Evolutionary conservation across 2,888 invertebrate species (phyloP).

Genomic region (Apotomis capreana): DNA sequence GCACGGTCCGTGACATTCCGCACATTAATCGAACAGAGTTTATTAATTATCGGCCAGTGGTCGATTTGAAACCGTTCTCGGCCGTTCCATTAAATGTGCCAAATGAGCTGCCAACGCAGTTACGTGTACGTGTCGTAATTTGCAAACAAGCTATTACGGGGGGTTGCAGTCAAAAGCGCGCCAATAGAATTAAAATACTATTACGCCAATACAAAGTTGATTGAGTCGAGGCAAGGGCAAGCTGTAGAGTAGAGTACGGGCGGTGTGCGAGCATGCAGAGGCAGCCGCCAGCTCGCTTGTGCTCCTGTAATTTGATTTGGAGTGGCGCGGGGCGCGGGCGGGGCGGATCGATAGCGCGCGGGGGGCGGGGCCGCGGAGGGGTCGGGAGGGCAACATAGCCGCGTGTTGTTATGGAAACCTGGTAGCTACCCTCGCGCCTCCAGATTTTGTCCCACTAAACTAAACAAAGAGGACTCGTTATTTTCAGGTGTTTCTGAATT

Average conservation of each 20-base stretch:
- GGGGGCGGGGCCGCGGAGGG: conserved; percentile 45
- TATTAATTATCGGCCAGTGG: conserved; percentile 50
- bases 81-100: conserved; percentile 51
- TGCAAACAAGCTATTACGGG: conserved; percentile 72
- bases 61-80: conserved; percentile 45
- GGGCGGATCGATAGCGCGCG: conserved; percentile 61
- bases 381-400: conserved; percentile 61
- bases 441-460: conserved; percentile 81
- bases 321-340: conserved; percentile 67
- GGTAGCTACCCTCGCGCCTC: conserved; percentile 76
- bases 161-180: conserved; percentile 74
- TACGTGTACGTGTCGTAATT: conserved; percentile 67
- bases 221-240: conserved; percentile 57
- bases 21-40: conserved; percentile 43
- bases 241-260: conserved; percentile 25
- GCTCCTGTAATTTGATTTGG: conserved; percentile 82
- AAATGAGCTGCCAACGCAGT: conserved; percentile 56
- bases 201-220: conserved; percentile 80
- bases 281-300: conserved; percentile 54
- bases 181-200: conserved; percentile 82
- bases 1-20: conserved; percentile 19
- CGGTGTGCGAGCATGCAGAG: conserved; percentile 44
- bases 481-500: conserved; percentile 56
- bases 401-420: conserved; percentile 81
- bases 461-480: conserved; percentile 80